Percentiles rank a stretch among this genome's conserved stretches.
Conservation (phyloP, 2,797 vertebrate species). For the Arremon brunneinucha region DNA sequence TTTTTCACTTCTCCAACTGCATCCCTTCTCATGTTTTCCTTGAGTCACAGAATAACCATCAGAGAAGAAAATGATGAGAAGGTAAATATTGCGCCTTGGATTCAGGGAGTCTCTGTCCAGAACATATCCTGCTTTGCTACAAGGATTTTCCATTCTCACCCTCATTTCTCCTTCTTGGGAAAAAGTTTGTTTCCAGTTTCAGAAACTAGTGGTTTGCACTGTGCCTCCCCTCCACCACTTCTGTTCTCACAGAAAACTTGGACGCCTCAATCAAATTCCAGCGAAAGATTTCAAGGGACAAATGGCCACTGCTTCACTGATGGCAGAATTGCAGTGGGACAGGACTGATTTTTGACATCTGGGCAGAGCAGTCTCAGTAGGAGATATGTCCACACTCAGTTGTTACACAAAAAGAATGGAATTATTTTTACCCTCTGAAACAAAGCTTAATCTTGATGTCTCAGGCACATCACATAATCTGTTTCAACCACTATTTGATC, state of each 20-base stretch:
- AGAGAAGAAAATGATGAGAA: background rate
- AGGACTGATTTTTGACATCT: background rate
- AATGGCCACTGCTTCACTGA: background rate
- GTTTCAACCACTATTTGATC: background rate
- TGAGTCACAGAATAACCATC: background rate
- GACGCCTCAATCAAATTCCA: background rate
- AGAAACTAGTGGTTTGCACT: background rate
- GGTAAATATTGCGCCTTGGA: background rate
- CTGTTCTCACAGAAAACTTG: background rate
- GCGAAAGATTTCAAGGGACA: background rate
- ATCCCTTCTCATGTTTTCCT: background rate
- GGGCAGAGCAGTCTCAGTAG: background rate
- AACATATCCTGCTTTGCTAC: background rate
- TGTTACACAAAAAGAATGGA: background rate
- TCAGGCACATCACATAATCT: background rate
- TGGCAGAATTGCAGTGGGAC: background rate
- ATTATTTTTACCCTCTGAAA: background rate
- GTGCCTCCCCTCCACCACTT: background rate
- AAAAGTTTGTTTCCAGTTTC: background rate
- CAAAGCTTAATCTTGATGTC: background rate
- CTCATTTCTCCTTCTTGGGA: background rate
- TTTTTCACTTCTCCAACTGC: background rate
- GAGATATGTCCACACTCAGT: background rate
- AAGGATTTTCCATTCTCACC: slow-evolving; percentile 39
- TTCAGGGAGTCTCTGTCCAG: background rate